These are phyloP conservation scores for Cyclargus thomasi DNA, from an alignment of 1,140 invertebrate genomes.

Conservation along the genomic window DNA sequence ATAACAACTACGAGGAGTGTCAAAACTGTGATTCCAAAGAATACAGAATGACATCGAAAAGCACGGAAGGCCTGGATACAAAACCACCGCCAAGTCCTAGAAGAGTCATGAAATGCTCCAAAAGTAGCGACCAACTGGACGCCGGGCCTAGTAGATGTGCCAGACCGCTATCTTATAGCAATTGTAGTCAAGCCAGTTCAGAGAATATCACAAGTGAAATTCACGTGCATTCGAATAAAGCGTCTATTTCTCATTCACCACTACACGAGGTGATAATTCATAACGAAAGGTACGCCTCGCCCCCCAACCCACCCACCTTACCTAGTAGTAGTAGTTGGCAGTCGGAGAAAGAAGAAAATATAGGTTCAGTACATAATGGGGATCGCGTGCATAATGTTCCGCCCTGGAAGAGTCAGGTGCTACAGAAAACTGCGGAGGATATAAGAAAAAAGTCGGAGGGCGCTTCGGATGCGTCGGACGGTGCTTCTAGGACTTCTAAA, in stretches of 20 bases:
- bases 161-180: conserved; percentile 35
- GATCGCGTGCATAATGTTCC: conserved; percentile 31
- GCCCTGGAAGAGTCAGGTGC: conserved; percentile 65
- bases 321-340: conserved; percentile 44
- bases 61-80: conserved; percentile 59
- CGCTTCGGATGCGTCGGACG: conserved; percentile 59
- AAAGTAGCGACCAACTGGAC: conserved; percentile 62
- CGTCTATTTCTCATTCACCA: conserved; percentile 58
- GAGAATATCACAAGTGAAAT: conserved; percentile 71
- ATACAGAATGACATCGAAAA: conserved; percentile 61
- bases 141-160: conserved; percentile 47
- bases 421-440: conserved; percentile 67
- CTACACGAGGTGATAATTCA: conserved; percentile 43
- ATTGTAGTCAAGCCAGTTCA: conserved; percentile 31
- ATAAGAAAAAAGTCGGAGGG: conserved; percentile 56
- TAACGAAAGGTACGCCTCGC: conserved; percentile 45
- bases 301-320: conserved; percentile 47
- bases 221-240: conserved; percentile 61
- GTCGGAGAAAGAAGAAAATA: conserved; percentile 40
- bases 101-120: conserved; percentile 58
- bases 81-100: conserved; percentile 47
- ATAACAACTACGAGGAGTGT: conserved; percentile 53
- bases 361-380: conserved; percentile 28
- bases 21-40: conserved; percentile 56
- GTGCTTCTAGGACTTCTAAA: conserved; percentile 46